phyloP scores from a whole-genome alignment of 2,797 vertebrate genomes.

The Phalanger gymnotis region DNA sequence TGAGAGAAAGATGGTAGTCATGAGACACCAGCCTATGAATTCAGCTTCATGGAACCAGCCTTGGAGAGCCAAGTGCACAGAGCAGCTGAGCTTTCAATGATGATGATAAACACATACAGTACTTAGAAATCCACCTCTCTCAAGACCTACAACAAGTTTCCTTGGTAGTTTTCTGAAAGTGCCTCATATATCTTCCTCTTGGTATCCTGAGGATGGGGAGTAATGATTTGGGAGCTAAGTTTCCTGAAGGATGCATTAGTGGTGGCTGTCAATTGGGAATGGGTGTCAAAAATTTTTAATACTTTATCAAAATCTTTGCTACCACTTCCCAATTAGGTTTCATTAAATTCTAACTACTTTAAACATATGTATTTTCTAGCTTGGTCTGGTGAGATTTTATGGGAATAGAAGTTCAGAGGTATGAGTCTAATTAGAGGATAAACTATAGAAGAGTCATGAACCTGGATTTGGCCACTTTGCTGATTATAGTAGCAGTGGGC shows the following conservation, averaged over 20 bases:
- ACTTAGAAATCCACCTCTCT: not conserved
- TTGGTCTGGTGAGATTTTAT: not conserved
- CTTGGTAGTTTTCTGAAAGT: not conserved
- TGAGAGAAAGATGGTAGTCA: not conserved
- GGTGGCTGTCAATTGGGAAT: not conserved
- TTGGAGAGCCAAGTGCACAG: not conserved
- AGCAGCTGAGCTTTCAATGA: not conserved
- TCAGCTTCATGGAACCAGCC: not conserved
- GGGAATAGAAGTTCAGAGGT: not conserved
- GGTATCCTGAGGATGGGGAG: not conserved
- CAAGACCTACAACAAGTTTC: not conserved
- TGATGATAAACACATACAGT: not conserved
- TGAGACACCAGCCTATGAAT: not conserved
- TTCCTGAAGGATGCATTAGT: not conserved
- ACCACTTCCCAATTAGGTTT: not conserved
- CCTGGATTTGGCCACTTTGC: not conserved
- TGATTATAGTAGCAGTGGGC: not conserved
- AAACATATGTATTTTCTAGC: not conserved
- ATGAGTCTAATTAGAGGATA: not conserved
- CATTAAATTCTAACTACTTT: not conserved
- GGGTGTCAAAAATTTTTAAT: not conserved
- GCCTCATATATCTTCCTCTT: not conserved
- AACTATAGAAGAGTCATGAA: not conserved
- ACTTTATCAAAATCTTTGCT: not conserved
- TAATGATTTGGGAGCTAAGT: not conserved